phyloP scores from a whole-genome alignment of 2,797 vertebrate genomes.

The Monodelphis domestica region DNA sequence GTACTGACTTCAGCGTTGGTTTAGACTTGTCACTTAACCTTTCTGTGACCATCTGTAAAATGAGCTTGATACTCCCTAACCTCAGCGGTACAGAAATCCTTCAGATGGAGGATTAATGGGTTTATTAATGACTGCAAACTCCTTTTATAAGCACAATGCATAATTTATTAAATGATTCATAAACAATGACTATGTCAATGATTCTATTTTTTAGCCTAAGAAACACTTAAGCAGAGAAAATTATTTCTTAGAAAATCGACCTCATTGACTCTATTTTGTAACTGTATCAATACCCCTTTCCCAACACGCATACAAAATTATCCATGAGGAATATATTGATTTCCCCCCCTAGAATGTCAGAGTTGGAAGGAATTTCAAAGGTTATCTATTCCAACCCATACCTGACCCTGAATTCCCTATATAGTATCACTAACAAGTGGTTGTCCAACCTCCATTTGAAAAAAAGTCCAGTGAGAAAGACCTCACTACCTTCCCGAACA shows the following conservation, averaged over 20 bases:
- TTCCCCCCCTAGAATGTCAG: not conserved
- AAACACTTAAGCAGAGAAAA: not conserved
- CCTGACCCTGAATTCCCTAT: not conserved
- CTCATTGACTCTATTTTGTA: not conserved
- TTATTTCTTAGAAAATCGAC: not conserved
- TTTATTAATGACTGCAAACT: not conserved
- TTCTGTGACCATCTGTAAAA: not conserved
- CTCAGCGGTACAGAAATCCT: not conserved
- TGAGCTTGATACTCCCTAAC: not conserved
- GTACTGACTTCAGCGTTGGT: not conserved
- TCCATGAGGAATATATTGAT: not conserved
- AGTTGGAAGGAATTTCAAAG: not conserved
- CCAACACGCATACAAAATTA: no score
- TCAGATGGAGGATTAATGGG: not conserved
- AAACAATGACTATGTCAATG: not conserved
- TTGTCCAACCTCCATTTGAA: not conserved
- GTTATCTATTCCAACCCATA: not conserved
- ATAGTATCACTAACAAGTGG: not conserved
- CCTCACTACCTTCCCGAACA: not conserved
- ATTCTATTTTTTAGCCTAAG: not conserved
- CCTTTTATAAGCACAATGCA: not conserved
- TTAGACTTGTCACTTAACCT: not conserved
- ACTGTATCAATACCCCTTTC: no score
- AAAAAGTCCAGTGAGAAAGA: not conserved
- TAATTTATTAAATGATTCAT: not conserved